Conservation (phyloP, 2,797 vertebrate species). For the Allobates femoralis region DNA sequence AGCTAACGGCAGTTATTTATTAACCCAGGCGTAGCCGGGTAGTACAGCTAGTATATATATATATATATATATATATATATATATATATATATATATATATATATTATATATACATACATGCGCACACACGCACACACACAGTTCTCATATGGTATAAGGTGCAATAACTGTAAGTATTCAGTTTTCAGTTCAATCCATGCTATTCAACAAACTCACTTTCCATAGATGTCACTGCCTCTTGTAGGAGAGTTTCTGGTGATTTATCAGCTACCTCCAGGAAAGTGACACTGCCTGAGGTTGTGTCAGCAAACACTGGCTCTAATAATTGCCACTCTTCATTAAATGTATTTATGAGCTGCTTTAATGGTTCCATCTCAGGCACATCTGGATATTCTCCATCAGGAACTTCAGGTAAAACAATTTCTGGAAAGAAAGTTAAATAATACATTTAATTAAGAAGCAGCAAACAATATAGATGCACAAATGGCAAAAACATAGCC, state of each 20-base stretch:
- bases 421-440: constrained; percentile 69
- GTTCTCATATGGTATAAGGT: too few species aligned
- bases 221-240: constrained; percentile 79
- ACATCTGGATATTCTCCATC: constrained; percentile 79
- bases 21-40: too few species aligned
- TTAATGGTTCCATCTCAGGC: constrained; percentile 81
- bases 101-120: too few species aligned
- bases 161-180: background rate
- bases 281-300: constrained; percentile 65
- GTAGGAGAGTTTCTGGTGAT: constrained; percentile 80
- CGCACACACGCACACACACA: too few species aligned
- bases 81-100: too few species aligned
- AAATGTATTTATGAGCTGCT: constrained; percentile 75
- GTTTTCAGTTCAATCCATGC: too few species aligned
- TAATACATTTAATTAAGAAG: constrained; percentile 4
- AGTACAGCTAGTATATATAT: too few species aligned
- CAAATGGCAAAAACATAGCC: background rate
- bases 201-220: constrained; percentile 81
- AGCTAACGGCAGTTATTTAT: too few species aligned
- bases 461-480: background rate
- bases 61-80: too few species aligned
- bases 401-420: constrained; percentile 72
- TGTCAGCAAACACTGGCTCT: constrained; percentile 68
- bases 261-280: constrained; percentile 79
- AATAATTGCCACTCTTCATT: constrained; percentile 76